phyloP scores from a whole-genome alignment of 2,888 invertebrate genomes.

The Deilephila porcellus region DNA sequence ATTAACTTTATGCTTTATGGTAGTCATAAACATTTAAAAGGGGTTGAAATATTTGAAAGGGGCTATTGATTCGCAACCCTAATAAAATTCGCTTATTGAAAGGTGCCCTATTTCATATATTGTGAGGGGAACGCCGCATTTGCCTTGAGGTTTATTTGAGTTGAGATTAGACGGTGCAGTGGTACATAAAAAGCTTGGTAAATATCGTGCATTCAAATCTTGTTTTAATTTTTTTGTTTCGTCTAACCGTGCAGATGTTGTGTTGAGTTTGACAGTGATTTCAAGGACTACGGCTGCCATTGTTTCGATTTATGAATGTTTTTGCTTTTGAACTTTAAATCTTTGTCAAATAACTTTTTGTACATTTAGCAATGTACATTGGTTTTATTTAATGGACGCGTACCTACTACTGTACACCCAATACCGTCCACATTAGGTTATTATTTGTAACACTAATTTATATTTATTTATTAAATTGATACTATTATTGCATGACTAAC shows the following conservation, averaged over 20 bases:
- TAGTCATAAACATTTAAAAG: slow-evolving; percentile 59
- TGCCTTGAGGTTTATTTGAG: slow-evolving; percentile 64
- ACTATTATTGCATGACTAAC: neutral
- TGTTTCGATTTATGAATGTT: neutral
- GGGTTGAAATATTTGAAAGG: slow-evolving; percentile 59
- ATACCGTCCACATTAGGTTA: too few species aligned
- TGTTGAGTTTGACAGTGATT: neutral
- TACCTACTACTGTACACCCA: too few species aligned
- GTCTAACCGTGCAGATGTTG: neutral
- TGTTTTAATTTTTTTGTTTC: neutral
- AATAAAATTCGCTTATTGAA: slow-evolving; percentile 76
- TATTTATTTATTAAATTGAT: too few species aligned
- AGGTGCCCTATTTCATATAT: slow-evolving; percentile 72
- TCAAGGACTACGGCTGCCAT: neutral
- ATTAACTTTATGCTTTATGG: slow-evolving; percentile 51
- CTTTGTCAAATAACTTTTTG: too few species aligned
- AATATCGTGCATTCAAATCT: slow-evolving; percentile 23
- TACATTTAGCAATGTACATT: too few species aligned
- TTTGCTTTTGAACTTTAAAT: neutral
- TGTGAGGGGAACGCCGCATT: slow-evolving; percentile 63
- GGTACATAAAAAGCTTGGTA: slow-evolving; percentile 48
- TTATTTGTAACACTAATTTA: neutral
- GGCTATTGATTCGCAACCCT: slow-evolving; percentile 79
- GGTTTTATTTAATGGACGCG: too few species aligned
- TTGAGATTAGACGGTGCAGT: slow-evolving; percentile 61